A percentile compares a stretch with the other conserved stretches of the same genome.
These are phyloP conservation scores for Dorcus parallelipipedus DNA, from an alignment of 2,888 invertebrate genomes.

Conservation along the genomic window DNA sequence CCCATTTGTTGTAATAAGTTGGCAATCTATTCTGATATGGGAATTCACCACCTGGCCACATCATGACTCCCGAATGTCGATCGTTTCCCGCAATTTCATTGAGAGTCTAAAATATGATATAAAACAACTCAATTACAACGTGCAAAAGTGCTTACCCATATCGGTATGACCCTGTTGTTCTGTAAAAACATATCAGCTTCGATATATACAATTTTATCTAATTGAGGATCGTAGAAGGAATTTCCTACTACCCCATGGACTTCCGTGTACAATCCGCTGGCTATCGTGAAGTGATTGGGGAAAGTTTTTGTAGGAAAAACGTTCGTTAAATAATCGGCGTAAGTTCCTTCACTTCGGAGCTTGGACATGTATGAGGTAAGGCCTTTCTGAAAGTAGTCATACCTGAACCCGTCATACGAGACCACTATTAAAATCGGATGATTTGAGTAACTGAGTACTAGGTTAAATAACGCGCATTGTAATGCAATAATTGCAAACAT, in stretches of 20 bases:
- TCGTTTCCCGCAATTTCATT: slow-evolving; percentile 54
- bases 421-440: slow-evolving; percentile 58
- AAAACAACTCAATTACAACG: neutral
- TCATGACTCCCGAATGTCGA: slow-evolving; percentile 61
- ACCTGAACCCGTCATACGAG: slow-evolving; percentile 70
- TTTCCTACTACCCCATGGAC: slow-evolving; percentile 68
- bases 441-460: slow-evolving; percentile 36
- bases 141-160: slow-evolving; percentile 51
- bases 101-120: slow-evolving; percentile 46
- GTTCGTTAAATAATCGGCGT: slow-evolving; percentile 57
- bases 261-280: slow-evolving; percentile 66
- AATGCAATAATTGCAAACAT: slow-evolving; percentile 8
- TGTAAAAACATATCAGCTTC: slow-evolving; percentile 56
- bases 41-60: slow-evolving; percentile 67
- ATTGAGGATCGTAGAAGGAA: slow-evolving; percentile 54
- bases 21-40: slow-evolving; percentile 52
- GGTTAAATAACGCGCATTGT: slow-evolving; percentile 18
- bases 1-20: slow-evolving; percentile 48
- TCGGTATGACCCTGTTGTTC: slow-evolving; percentile 53
- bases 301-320: slow-evolving; percentile 70
- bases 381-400: slow-evolving; percentile 60
- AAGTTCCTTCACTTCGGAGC: slow-evolving; percentile 55
- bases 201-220: slow-evolving; percentile 36
- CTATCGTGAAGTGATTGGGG: slow-evolving; percentile 71
- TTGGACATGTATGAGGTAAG: slow-evolving; percentile 57